Conservation (phyloP, 1,140 invertebrate species). For the Zeugodacus cucurbitae region DNA sequence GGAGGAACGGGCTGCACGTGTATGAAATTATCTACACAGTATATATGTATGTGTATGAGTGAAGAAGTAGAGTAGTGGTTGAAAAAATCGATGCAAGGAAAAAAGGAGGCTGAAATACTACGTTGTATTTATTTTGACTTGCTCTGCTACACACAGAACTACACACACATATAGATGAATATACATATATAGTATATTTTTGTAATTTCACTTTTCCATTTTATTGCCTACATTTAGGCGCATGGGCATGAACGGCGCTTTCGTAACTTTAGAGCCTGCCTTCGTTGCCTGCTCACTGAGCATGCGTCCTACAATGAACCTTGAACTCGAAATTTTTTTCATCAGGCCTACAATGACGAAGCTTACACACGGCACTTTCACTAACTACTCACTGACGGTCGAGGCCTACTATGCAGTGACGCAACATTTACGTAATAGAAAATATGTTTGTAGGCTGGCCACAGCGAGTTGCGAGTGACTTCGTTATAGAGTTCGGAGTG, state of each 20-base stretch:
- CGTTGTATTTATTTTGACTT: background rate
- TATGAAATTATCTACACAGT: background rate
- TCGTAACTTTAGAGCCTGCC: background rate
- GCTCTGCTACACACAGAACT: background rate
- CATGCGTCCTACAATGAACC: constrained; percentile 62
- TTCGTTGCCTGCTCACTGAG: constrained; percentile 50
- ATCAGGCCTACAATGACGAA: background rate
- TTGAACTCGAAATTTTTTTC: constrained; percentile 59
- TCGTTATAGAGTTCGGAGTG: background rate
- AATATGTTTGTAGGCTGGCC: background rate
- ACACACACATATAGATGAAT: no score
- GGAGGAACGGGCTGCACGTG: background rate
- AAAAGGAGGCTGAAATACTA: background rate
- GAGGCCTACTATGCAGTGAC: background rate
- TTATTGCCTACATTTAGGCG: constrained; percentile 32
- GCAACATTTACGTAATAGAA: constrained; percentile 28
- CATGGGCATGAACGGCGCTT: background rate
- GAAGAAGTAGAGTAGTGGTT: background rate
- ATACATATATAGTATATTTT: no score
- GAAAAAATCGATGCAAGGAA: background rate
- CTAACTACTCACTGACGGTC: background rate
- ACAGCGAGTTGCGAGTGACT: background rate
- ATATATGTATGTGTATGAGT: background rate
- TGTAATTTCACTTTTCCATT: background rate
- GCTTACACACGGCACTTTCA: background rate